Conservation (phyloP, 1,140 invertebrate species). For the Eulimnadia texana region DNA sequence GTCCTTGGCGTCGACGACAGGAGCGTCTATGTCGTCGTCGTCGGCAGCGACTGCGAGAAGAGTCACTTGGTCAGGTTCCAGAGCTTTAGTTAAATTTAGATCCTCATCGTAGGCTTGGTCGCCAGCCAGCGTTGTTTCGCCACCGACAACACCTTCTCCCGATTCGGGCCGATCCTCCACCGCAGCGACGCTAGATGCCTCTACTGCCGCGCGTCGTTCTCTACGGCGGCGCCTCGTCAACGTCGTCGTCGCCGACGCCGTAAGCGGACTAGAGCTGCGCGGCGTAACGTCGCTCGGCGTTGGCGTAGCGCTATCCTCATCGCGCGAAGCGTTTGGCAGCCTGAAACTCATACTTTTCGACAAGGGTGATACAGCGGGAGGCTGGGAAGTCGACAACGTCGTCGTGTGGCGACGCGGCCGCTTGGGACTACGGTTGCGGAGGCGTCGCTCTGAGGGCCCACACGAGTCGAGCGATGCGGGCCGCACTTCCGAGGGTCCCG, state of each 20-base stretch:
- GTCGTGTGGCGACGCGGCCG: constrained; percentile 6
- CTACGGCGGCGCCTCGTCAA: background rate
- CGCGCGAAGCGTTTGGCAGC: background rate
- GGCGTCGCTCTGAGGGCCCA: background rate
- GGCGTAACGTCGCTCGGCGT: background rate
- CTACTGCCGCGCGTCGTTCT: background rate
- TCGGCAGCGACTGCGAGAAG: no score
- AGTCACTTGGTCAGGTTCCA: background rate
- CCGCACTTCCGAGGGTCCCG: background rate
- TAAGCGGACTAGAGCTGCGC: background rate
- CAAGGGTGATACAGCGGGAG: background rate
- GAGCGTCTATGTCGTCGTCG: no score
- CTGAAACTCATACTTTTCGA: background rate
- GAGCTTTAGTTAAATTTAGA: background rate
- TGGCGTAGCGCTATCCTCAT: background rate
- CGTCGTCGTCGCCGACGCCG: background rate
- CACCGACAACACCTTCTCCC: no score
- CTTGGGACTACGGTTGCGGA: constrained; percentile 2
- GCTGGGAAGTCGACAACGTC: background rate
- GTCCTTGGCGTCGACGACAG: background rate
- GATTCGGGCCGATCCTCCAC: no score
- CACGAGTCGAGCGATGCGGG: constrained; percentile 9
- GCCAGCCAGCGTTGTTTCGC: no score
- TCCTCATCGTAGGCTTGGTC: background rate
- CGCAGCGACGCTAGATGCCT: background rate